Evolutionary conservation across 2,797 vertebrate species (phyloP).

Genomic region (Threskiornis aethiopicus): DNA sequence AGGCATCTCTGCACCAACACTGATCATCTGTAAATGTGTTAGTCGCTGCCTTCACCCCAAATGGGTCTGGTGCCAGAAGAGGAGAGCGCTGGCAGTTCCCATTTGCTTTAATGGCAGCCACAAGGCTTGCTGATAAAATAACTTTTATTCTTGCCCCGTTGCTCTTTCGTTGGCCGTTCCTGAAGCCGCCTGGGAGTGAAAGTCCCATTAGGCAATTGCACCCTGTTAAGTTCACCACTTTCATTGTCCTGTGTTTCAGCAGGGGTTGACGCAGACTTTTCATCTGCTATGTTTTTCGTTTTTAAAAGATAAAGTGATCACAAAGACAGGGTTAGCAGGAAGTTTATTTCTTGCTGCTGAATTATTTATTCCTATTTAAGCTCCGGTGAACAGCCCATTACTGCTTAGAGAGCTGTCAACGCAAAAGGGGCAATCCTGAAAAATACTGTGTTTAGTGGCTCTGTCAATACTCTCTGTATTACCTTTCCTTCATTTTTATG

Average conservation of each 20-base stretch:
- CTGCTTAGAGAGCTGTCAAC: neutral
- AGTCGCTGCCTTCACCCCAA: neutral
- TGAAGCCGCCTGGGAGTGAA: neutral
- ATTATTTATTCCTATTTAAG: conserved; percentile 37
- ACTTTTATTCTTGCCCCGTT: neutral
- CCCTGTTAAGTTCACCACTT: neutral
- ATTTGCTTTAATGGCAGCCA: neutral
- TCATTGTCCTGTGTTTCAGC: neutral
- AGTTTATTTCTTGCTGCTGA: conserved; percentile 34
- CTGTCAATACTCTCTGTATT: neutral
- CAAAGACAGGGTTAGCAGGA: neutral
- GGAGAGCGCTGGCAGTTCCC: neutral
- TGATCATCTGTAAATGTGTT: neutral
- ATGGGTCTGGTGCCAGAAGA: neutral
- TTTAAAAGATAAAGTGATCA: neutral
- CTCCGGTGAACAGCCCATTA: neutral
- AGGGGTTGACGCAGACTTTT: neutral
- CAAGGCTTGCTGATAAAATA: neutral
- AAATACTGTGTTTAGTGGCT: neutral
- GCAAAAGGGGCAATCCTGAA: neutral
- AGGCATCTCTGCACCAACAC: neutral
- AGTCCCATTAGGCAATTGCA: neutral
- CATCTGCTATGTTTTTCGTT: neutral
- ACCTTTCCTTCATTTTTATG: conserved; percentile 4
- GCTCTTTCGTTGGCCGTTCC: neutral